Evolutionary conservation across 1,140 invertebrate genomes (phyloP).

Genomic region (Aphelenchoides besseyi): DNA sequence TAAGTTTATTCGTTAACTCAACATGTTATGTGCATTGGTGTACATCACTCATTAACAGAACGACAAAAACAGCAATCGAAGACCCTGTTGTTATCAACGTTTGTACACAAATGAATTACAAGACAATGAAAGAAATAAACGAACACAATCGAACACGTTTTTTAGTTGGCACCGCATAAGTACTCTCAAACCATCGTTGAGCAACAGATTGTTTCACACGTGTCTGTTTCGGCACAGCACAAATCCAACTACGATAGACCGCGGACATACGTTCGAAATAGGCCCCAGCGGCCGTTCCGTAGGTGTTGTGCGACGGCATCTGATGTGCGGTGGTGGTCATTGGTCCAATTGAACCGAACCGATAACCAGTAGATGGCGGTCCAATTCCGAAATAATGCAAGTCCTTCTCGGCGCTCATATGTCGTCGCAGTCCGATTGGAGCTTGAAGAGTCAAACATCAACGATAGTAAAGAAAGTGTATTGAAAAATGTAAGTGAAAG

Average conservation of each 20-base stretch:
- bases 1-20: not conserved
- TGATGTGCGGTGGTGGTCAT: not conserved
- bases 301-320: not conserved
- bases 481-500: conserved; percentile 12
- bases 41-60: not conserved
- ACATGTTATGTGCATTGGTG: not conserved
- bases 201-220: not conserved
- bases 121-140: conserved; percentile 12
- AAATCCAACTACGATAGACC: not conserved
- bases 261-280: conserved; percentile 3
- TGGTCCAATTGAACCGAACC: conserved; percentile 11
- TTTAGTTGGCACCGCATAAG: not conserved
- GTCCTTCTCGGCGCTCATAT: conserved; percentile 28
- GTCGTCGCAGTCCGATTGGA: conserved; percentile 21
- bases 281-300: not conserved
- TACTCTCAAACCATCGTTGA: not conserved
- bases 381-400: not conserved
- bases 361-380: not conserved
- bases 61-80: not conserved
- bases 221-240: not conserved
- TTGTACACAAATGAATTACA: not conserved
- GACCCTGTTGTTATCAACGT: not conserved
- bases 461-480: not conserved
- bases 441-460: too few relatives aligned
- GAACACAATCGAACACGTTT: conserved; percentile 6